A percentile compares a stretch with the other conserved stretches of the same genome.
Evolutionary conservation across 2,113 vertebrate genomes (phyloP).

Genomic region (Gorsachius goisagi): DNA sequence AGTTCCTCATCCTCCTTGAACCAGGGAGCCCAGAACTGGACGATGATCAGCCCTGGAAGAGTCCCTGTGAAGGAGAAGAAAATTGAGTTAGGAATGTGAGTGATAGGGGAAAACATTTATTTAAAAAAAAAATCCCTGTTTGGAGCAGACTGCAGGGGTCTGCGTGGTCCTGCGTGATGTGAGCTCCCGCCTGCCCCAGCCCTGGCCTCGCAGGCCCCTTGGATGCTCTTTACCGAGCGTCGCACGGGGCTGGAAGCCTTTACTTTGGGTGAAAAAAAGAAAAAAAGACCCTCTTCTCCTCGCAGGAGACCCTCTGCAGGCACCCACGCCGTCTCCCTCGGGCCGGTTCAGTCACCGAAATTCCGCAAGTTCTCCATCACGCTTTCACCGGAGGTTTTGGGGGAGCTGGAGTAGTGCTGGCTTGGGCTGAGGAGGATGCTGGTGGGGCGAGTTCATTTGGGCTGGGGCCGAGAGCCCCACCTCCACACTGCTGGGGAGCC

Average conservation of each 20-base stretch:
- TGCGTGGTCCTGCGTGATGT: not conserved
- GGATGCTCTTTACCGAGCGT: not conserved
- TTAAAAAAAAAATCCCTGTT: not conserved
- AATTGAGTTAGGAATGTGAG: not conserved
- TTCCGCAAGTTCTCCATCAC: not conserved
- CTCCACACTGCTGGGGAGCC: accelerated
- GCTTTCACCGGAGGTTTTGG: no score
- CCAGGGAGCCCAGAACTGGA: no score
- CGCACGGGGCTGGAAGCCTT: not conserved
- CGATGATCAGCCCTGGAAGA: not conserved
- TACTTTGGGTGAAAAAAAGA: not conserved
- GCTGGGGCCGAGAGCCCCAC: not conserved
- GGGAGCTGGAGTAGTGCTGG: not conserved
- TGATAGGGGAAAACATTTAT: accelerated
- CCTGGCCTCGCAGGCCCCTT: not conserved
- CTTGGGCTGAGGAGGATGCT: no score
- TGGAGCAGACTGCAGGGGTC: not conserved
- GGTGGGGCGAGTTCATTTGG: no score
- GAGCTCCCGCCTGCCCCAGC: not conserved
- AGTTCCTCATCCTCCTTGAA: no score
- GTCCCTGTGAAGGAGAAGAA: not conserved
- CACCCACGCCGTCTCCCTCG: not conserved
- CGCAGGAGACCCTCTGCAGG: not conserved
- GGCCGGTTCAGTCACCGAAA: no score
- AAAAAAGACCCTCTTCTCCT: no score